Conservation (phyloP, 2,888 invertebrate genomes). For the Xestia ashworthii region DNA sequence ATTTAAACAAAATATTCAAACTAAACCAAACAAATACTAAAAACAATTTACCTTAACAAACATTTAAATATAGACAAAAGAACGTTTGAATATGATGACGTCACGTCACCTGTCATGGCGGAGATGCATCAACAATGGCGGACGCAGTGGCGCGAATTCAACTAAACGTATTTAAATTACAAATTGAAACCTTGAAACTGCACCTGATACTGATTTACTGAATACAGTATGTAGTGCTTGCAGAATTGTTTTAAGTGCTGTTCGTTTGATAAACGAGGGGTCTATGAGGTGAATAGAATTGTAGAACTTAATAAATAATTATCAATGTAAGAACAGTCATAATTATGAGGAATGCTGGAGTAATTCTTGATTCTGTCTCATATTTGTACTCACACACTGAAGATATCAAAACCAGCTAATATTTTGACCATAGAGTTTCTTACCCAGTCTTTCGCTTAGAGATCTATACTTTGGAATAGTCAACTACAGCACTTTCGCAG, state of each 20-base stretch:
- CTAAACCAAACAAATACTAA: slow-evolving; percentile 25
- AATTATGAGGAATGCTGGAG: neutral
- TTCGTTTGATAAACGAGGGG: slow-evolving; percentile 39
- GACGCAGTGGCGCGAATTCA: slow-evolving; percentile 66
- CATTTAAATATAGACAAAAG: slow-evolving; percentile 54
- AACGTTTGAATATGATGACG: slow-evolving; percentile 52
- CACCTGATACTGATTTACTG: slow-evolving; percentile 65
- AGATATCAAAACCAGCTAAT: neutral
- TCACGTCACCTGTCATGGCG: slow-evolving; percentile 52
- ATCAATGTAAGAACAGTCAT: neutral
- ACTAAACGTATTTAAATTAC: slow-evolving; percentile 79
- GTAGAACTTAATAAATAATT: slow-evolving; percentile 23
- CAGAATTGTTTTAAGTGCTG: slow-evolving; percentile 37
- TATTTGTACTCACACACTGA: no score
- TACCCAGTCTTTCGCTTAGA: neutral
- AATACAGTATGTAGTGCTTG: slow-evolving; percentile 41
- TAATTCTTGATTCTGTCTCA: neutral
- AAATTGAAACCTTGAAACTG: slow-evolving; percentile 78
- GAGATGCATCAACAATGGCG: slow-evolving; percentile 58
- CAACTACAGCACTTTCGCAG: neutral
- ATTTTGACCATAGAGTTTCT: neutral
- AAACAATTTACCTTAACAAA: slow-evolving; percentile 65
- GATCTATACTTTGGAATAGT: neutral
- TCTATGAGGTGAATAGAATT: slow-evolving; percentile 22
- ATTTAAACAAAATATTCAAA: slow-evolving; percentile 13